Conservation (phyloP, 1,140 invertebrate species). For the Cotesia vestalis region DNA sequence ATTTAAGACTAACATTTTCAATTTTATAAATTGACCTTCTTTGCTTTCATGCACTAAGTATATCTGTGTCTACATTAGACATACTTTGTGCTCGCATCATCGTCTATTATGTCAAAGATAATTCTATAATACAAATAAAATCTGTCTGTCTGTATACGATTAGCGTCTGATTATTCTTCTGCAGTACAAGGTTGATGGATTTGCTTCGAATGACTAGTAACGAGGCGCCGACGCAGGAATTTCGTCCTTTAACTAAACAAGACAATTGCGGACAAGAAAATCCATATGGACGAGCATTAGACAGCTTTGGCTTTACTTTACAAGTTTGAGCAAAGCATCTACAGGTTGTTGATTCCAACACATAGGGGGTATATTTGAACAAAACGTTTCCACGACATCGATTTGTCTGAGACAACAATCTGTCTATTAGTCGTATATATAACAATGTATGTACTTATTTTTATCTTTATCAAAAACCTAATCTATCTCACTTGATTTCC, state of each 20-base stretch:
- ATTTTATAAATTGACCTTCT: slow-evolving; percentile 22
- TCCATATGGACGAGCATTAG: slow-evolving; percentile 24
- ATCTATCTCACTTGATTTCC: slow-evolving; percentile 1
- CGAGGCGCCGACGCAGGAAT: slow-evolving; percentile 18
- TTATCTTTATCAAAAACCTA: background rate
- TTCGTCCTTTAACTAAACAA: slow-evolving; percentile 13
- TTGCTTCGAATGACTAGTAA: background rate
- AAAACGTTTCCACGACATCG: background rate
- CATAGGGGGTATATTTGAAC: background rate
- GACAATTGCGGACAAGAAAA: slow-evolving; percentile 27
- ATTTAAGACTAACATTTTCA: slow-evolving; percentile 37
- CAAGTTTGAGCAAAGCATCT: slow-evolving; percentile 25
- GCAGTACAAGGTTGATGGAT: no score
- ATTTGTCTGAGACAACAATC: background rate
- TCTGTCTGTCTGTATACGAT: no score
- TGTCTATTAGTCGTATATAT: background rate
- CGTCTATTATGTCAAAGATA: no score
- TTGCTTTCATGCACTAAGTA: background rate
- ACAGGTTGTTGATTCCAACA: slow-evolving; percentile 39
- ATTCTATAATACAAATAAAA: no score
- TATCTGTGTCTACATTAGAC: background rate
- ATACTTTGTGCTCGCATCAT: no score
- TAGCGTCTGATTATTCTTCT: no score
- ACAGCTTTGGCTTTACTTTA: slow-evolving; percentile 11
- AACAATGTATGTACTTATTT: background rate